These are phyloP conservation scores for Petrocephalus microphthalmus DNA, from an alignment of 2,113 vertebrate species.

Conservation along the genomic window DNA sequence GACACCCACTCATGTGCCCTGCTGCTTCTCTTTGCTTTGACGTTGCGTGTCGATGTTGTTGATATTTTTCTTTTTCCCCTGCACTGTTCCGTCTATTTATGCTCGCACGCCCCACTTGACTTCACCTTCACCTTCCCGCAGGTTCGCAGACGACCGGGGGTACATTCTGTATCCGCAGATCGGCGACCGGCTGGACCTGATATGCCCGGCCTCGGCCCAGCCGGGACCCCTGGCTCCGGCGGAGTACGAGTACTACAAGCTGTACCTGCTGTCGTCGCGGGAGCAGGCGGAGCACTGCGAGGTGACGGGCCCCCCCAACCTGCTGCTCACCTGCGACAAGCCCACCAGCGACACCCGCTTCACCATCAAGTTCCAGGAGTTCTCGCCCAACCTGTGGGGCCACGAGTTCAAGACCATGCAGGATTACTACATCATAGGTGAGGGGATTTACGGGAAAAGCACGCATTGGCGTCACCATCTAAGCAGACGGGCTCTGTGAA, in stretches of 20 bases:
- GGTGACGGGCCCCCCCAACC: slow-evolving; percentile 70
- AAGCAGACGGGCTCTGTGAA: not conserved
- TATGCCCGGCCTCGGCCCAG: slow-evolving; percentile 72
- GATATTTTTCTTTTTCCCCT: not conserved
- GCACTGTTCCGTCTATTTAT: not conserved
- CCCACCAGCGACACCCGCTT: slow-evolving; percentile 77
- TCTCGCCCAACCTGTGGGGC: slow-evolving; percentile 86
- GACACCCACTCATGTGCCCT: not conserved
- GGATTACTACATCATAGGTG: slow-evolving; percentile 88
- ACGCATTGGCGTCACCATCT: not conserved
- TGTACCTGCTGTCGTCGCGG: slow-evolving; percentile 74
- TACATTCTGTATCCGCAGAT: slow-evolving; percentile 87
- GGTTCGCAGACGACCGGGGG: slow-evolving; percentile 77
- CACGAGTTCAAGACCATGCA: slow-evolving; percentile 83
- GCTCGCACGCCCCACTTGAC: not conserved
- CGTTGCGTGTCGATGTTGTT: not conserved
- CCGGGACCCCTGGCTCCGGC: slow-evolving; percentile 65
- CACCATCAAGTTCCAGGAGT: slow-evolving; percentile 95
- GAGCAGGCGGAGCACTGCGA: slow-evolving; percentile 80
- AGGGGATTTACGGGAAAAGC: slow-evolving; percentile 21
- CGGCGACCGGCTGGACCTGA: slow-evolving; percentile 82
- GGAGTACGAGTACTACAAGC: slow-evolving; percentile 82
- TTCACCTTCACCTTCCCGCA: slow-evolving; percentile 31
- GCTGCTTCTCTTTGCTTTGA: not conserved
- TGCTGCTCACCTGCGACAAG: slow-evolving; percentile 84